Conservation (phyloP, 2,113 vertebrate genomes). For the Crotalus horridus region DNA sequence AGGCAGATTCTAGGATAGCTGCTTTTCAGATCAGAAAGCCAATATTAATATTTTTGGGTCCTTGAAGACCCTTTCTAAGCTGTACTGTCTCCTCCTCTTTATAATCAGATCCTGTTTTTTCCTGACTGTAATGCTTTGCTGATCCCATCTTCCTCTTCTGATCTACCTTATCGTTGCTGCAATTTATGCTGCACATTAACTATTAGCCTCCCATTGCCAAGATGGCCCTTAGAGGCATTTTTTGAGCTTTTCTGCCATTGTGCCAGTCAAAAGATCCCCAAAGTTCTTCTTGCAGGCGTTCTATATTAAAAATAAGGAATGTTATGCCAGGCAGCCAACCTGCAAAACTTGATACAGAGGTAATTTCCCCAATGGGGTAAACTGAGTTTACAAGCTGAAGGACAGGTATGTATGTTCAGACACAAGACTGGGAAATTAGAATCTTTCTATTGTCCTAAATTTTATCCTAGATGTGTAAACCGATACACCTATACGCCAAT, state of each 20-base stretch:
- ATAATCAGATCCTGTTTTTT: conserved; percentile 57
- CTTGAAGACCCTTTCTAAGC: neutral
- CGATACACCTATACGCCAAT: conserved; percentile 1
- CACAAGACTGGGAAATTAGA: neutral
- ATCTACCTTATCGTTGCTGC: conserved; percentile 73
- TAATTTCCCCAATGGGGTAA: neutral
- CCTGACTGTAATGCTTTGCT: conserved; percentile 66
- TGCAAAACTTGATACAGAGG: neutral
- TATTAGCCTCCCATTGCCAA: neutral
- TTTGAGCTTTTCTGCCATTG: neutral
- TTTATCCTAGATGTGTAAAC: neutral
- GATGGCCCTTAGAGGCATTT: neutral
- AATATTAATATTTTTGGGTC: neutral
- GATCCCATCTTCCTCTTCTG: conserved; percentile 74
- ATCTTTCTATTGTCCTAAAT: neutral
- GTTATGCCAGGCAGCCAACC: neutral
- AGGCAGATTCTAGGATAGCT: neutral
- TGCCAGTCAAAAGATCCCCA: rapidly evolving
- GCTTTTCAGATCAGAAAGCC: neutral
- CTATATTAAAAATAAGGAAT: neutral
- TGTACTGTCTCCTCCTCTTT: neutral
- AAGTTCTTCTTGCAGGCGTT: neutral
- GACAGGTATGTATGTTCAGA: neutral
- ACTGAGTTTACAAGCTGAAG: neutral
- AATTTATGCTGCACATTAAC: conserved; percentile 64